Conservation (phyloP, 1,140 invertebrate genomes). For the Caenorhabditis inopinata region DNA sequence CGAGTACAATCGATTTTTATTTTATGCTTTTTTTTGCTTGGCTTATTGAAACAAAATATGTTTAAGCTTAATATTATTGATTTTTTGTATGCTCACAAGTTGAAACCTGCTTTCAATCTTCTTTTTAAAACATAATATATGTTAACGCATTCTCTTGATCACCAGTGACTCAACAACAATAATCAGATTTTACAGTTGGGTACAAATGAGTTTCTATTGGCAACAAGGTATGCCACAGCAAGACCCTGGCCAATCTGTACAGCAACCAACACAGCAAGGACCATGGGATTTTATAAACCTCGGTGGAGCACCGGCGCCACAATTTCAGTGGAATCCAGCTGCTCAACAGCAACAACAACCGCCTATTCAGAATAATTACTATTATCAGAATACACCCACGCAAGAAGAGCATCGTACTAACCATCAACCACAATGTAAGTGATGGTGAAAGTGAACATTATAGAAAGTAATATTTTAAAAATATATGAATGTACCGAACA, state of each 20-base stretch:
- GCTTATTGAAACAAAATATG: not conserved
- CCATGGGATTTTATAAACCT: slow-evolving; percentile 21
- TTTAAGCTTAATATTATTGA: no score
- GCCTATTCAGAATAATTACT: not conserved
- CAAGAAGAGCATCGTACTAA: not conserved
- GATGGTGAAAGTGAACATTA: no score
- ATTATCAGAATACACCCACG: not conserved
- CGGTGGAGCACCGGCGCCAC: slow-evolving; percentile 7
- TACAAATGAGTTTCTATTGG: slow-evolving; percentile 13
- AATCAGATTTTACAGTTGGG: not conserved
- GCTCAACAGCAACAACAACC: not conserved
- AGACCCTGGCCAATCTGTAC: not conserved
- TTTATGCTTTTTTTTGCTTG: not conserved
- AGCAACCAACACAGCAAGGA: not conserved
- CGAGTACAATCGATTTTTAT: not conserved
- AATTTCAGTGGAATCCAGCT: not conserved
- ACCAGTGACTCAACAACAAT: not conserved
- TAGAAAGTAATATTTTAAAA: no score
- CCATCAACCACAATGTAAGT: not conserved
- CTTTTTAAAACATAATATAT: not conserved
- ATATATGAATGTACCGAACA: no score
- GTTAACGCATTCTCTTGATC: not conserved
- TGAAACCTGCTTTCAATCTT: no score
- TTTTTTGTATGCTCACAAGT: no score
- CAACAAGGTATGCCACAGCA: not conserved